Conservation (phyloP, 1,140 invertebrate species). For the Hyposmocoma kahamanoa region DNA sequence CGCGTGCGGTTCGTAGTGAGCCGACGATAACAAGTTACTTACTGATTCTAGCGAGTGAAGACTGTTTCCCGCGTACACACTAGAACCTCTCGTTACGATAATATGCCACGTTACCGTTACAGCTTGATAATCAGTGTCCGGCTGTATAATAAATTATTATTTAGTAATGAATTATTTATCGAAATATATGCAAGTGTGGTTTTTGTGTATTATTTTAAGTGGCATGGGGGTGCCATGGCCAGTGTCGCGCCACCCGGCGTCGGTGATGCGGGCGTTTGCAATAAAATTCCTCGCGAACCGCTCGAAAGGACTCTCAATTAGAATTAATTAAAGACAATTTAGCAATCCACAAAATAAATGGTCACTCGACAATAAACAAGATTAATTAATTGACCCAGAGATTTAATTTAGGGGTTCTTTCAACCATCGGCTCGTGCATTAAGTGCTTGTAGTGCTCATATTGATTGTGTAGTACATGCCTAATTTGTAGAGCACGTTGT, state of each 20-base stretch:
- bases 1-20: no score
- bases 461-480: no score
- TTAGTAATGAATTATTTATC: slow-evolving; percentile 32
- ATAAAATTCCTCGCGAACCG: slow-evolving; percentile 51
- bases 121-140: no score
- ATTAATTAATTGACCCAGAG: slow-evolving; percentile 60
- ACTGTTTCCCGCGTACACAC: no score
- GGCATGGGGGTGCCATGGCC: slow-evolving; percentile 39
- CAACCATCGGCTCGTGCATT: no score
- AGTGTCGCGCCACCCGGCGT: slow-evolving; percentile 15
- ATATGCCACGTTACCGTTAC: no score
- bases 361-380: slow-evolving; percentile 59
- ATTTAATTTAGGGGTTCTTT: slow-evolving; percentile 28
- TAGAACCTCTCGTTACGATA: no score
- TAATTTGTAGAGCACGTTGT: no score
- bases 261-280: slow-evolving; percentile 57
- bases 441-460: no score
- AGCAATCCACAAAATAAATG: slow-evolving; percentile 61
- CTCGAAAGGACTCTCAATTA: slow-evolving; percentile 63
- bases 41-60: no score
- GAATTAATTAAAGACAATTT: slow-evolving; percentile 71
- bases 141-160: no score
- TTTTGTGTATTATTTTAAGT: slow-evolving; percentile 43
- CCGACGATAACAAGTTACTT: no score
- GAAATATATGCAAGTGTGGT: slow-evolving; percentile 20